Base-by-base conservation (phyloP, 2,113 vertebrate species). In the Platichthys stellatus region DNA sequence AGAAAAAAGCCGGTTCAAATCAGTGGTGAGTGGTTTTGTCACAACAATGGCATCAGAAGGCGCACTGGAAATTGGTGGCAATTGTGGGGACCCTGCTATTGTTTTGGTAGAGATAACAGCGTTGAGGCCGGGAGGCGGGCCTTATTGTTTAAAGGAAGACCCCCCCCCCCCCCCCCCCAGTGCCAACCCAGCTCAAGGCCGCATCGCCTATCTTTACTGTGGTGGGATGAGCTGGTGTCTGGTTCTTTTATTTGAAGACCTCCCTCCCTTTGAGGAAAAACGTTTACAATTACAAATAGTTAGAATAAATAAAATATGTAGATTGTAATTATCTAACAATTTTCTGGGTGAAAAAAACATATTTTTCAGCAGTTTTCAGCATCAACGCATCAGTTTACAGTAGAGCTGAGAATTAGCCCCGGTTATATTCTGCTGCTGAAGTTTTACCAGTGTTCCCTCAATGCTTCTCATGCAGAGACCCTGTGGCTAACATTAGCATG, bases 31-130 rank as follows among this genome's bases (percentile, higher is more conserved):
- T 74, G 76, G 63, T 72, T 84, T 73, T 89, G 87, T 85, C 86
- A 74, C 81, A 92, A 92, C 89, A 93, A 92, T 86, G 81, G 84
- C 87, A 88, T 91, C 84, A 88, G 85, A 90, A 86, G 71, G 74
- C 23, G 28, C 70, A 79, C 72, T 92, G 81, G 76, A 93, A 89
- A 90, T 84, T 81, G 78, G 51, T 67, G 76, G 60, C 58, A 56
- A 85, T 80, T 74, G 80, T 72, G 61, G 79, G 67, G 82, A 71
- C 45, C 64, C 35, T 68, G 81, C 70, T 77, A 88, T 90, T 93
- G 92, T 93, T 90, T 84, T 70, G 74, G 64, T 81, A 72, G 76
- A 88, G 84, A 91, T 86, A 90, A 89, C 81, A 79, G 90, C 31
- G n/a, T 63, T 51, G 80, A 72, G 76, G 69, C 63, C 62, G 10